Base-by-base conservation (phyloP, 2,113 vertebrate species). In the Lota lota region DNA sequence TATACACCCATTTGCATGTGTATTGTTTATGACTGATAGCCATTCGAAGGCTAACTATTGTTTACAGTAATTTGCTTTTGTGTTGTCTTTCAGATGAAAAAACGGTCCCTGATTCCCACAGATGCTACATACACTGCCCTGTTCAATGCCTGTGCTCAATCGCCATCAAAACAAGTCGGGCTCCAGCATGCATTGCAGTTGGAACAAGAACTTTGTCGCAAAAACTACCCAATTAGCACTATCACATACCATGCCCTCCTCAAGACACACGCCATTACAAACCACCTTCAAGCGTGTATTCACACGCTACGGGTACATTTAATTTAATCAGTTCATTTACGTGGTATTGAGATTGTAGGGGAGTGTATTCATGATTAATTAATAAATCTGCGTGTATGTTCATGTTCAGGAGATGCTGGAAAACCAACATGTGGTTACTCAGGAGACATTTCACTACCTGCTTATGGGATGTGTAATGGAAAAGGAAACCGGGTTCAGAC, bases 71-170 rank as follows among this genome's bases (percentile, higher is more conserved):
- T 17, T 4, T n/a, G 53, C 17, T 19, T 53, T 19, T 61, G 18
- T 58, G 33, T 53, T 82, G 2, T 56, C 12, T 51, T 67, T 15
- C 73, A 99, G 97, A 95, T 99, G 97, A 99, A 99, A 72, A 99
- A 99, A 68, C 88, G 95, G 70, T 94, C 85, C 47, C 80, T 98
- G 14, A 70, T 73, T 1, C 92, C 95, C 0, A 88, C 89, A 0
- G 94, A 93, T 0, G 93, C 96, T 40, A 98, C 97, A 0, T 99
- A 97, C 82, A 99, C 97, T 0, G 95, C 95, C 0, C 88, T 99
- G 69, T 99, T 99, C 87, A 99, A 99, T 0, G 95, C 95, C 70
- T 99, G 97, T 2, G 94, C 97, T 0, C 91, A 96, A 77, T 94
- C 95, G 0, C 95, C 93, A 0, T 94, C 91, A 81, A 95, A 95